Evolutionary conservation across 2,797 vertebrate species (phyloP).

Genomic region (Sebastes dallii): DNA sequence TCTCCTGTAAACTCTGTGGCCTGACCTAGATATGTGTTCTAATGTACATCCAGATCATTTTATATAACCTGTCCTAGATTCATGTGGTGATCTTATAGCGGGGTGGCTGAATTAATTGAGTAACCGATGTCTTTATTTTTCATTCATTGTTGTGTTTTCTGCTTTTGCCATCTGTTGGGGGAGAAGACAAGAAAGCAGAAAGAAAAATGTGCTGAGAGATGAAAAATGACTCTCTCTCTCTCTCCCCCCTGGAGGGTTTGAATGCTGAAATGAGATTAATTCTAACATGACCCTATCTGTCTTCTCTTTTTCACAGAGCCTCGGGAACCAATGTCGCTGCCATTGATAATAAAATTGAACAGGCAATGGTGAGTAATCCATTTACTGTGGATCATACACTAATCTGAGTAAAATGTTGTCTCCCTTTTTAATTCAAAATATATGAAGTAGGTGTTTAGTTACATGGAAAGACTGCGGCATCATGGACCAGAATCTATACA

Average conservation of each 20-base stretch:
- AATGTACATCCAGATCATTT: constrained; percentile 7
- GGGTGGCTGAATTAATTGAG: constrained; percentile 2
- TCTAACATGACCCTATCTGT: constrained; percentile 1
- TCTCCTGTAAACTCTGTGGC: not conserved
- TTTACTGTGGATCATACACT: not conserved
- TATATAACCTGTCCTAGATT: constrained; percentile 16
- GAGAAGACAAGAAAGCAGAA: not conserved
- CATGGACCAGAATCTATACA: no score
- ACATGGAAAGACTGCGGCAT: not conserved
- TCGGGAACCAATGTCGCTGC: constrained; percentile 98
- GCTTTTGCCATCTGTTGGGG: not conserved
- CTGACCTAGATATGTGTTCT: constrained; percentile 33
- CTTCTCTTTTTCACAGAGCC: constrained; percentile 82
- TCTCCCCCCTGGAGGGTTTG: not conserved
- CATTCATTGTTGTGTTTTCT: not conserved
- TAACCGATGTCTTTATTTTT: not conserved
- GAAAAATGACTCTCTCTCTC: not conserved
- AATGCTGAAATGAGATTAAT: not conserved
- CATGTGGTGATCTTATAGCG: not conserved
- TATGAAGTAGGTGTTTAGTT: not conserved
- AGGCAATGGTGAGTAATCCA: constrained; percentile 95
- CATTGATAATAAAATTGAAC: constrained; percentile 99
- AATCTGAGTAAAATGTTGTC: not conserved
- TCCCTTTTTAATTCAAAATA: not conserved
- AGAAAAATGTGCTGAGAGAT: no score